These are phyloP conservation scores for Muscicapa striata DNA, from an alignment of 2,797 vertebrate genomes.

Conservation along the genomic window DNA sequence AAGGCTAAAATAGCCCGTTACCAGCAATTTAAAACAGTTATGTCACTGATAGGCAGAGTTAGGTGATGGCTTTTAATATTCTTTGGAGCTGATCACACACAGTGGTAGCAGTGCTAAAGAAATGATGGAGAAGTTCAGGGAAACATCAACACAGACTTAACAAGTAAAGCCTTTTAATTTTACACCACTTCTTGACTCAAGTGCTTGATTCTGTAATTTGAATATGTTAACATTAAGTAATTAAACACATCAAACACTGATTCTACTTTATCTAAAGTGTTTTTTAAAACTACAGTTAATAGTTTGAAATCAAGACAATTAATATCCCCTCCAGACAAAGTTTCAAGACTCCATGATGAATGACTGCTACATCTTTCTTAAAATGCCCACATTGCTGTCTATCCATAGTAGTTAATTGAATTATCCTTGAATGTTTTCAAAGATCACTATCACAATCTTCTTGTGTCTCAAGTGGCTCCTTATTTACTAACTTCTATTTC, in stretches of 20 bases:
- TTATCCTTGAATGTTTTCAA: neutral
- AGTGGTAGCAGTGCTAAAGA: neutral
- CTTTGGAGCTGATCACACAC: neutral
- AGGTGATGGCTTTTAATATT: neutral
- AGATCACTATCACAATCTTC: neutral
- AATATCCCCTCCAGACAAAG: neutral
- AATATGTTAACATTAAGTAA: neutral
- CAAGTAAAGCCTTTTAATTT: neutral
- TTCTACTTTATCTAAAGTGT: neutral
- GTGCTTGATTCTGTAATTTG: neutral
- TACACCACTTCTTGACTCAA: neutral
- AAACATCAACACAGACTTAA: neutral
- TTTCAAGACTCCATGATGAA: neutral
- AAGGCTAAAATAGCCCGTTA: neutral
- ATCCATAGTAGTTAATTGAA: neutral
- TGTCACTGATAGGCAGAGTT: neutral
- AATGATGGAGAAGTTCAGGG: neutral
- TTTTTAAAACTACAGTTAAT: neutral
- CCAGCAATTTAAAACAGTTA: neutral
- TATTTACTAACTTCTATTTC: neutral
- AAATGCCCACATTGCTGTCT: neutral
- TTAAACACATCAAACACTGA: neutral
- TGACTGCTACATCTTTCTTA: neutral
- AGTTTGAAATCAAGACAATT: neutral
- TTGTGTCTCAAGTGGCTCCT: neutral